Base-by-base conservation (phyloP, 2,113 vertebrate genomes). In the Athene cunicularia region DNA sequence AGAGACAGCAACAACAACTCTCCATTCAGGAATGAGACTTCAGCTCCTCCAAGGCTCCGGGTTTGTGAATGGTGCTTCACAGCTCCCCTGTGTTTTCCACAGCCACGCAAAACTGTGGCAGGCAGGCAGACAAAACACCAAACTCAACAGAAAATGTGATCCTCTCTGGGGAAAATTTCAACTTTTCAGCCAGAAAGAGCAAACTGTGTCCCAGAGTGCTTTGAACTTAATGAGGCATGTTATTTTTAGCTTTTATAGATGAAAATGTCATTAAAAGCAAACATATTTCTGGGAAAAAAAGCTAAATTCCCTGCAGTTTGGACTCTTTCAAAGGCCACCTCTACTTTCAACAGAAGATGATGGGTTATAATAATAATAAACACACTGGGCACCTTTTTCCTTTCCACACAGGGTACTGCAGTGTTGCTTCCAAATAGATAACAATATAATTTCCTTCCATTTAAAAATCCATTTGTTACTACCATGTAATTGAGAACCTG, bases 231-330 rank as follows among this genome's bases (percentile, higher is more conserved):
- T 68, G 80, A 91, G 81, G 53, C 53, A 1, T 90, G 84, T 76
- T 96, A 95, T 96, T 97, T 96, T 97, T 94, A 95, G 79, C 66
- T 91, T 95, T 93, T 95, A 95, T 93, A 92, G 68, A 88, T 84
- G 88, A 95, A 95, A 95, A 94, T 92, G 88, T 67, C 95, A 90
- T 88, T 96, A 92, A 96, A 86, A 86, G 71, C 50, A 95, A 97
- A 93, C 75, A 59, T 60, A 70, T 67, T 92, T 90, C 17, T 26
- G 32, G 14, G 7, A 32, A 30, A 24, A 53, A 27, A 56, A 30
- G 5, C 19, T 71, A 17, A 80, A 84, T 74, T 79, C 86, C n/a
- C 55, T 56, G 45, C 33, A 92, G 72, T 55, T 59, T 63, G 72
- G 50, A 66, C 30, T 43, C 47, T 63, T 73, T 63, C 4, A 20